These are phyloP conservation scores for Semnornis frantzii DNA, from an alignment of 2,113 vertebrate genomes.

Conservation along the genomic window DNA sequence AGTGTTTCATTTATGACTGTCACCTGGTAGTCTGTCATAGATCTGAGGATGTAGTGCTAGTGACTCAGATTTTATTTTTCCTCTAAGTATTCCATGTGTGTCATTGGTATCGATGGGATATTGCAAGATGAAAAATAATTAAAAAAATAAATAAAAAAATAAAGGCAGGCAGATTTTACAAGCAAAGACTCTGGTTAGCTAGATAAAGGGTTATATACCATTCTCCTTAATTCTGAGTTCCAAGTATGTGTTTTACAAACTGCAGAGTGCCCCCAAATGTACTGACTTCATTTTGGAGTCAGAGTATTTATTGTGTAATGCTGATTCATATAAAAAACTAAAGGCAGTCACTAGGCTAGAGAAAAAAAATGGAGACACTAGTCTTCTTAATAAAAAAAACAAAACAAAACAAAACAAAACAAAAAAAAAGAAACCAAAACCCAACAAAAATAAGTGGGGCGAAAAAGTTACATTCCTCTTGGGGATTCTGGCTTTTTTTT, in stretches of 20 bases:
- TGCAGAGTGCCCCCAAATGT: slow-evolving; percentile 1
- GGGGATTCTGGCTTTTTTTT: not conserved
- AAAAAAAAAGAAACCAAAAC: too few relatives aligned
- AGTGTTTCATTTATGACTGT: not conserved
- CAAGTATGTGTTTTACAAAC: not conserved
- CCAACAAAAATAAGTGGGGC: too few relatives aligned
- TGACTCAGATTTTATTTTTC: not conserved
- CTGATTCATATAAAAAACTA: slow-evolving; percentile 13
- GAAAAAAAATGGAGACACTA: not conserved
- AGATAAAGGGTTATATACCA: not conserved
- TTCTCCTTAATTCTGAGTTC: not conserved
- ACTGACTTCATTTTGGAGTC: slow-evolving; percentile 7
- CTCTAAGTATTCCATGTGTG: slow-evolving; percentile 1
- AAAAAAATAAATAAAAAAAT: slow-evolving; percentile 19
- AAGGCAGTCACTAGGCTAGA: not conserved
- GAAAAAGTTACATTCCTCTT: not conserved
- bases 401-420: too few relatives aligned
- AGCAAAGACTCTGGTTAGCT: not conserved
- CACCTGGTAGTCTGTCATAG: not conserved
- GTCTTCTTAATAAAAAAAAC: too few relatives aligned
- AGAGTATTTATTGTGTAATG: slow-evolving; percentile 31
- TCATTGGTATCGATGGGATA: not conserved
- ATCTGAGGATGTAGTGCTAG: not conserved
- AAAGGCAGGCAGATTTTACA: slow-evolving; percentile 30
- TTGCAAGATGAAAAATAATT: not conserved